phyloP scores from a whole-genome alignment of 2,888 invertebrate genomes.

The Cyaniris semiargus region DNA sequence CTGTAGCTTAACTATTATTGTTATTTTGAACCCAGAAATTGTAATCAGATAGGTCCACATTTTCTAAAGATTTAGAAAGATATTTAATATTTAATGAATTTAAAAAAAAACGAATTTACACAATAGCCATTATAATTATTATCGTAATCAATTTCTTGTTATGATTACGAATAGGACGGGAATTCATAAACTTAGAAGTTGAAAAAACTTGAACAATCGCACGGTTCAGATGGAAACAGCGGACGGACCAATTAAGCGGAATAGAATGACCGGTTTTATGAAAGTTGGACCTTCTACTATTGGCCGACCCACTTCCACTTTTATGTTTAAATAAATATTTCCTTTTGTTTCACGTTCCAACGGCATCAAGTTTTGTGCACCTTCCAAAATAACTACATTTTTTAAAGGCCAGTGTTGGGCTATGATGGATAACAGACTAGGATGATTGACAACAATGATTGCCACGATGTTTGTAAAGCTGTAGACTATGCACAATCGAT shows the following conservation, averaged over 20 bases:
- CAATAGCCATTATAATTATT: neutral
- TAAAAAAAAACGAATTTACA: neutral
- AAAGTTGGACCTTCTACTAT: slow-evolving; percentile 13
- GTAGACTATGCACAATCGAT: too few species aligned
- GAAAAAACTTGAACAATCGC: neutral
- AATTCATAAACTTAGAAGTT: neutral
- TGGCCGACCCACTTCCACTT: slow-evolving; percentile 24
- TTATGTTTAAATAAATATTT: slow-evolving; percentile 12
- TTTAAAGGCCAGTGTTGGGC: too few species aligned
- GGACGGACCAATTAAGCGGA: slow-evolving; percentile 14
- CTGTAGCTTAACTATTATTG: too few species aligned
- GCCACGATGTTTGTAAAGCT: too few species aligned
- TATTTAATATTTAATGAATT: too few species aligned
- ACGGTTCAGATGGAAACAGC: slow-evolving; percentile 2
- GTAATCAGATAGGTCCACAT: too few species aligned
- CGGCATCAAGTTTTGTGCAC: slow-evolving; percentile 21
- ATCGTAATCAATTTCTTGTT: neutral
- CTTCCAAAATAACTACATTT: neutral
- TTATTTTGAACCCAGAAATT: too few species aligned
- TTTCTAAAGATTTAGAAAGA: too few species aligned
- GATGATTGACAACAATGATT: too few species aligned
- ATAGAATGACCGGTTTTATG: slow-evolving; percentile 17
- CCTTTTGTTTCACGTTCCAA: neutral
- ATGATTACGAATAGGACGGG: neutral
- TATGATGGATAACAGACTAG: too few species aligned